These are phyloP conservation scores for Prinia subflava DNA, from an alignment of 2,113 vertebrate species.

Conservation along the genomic window DNA sequence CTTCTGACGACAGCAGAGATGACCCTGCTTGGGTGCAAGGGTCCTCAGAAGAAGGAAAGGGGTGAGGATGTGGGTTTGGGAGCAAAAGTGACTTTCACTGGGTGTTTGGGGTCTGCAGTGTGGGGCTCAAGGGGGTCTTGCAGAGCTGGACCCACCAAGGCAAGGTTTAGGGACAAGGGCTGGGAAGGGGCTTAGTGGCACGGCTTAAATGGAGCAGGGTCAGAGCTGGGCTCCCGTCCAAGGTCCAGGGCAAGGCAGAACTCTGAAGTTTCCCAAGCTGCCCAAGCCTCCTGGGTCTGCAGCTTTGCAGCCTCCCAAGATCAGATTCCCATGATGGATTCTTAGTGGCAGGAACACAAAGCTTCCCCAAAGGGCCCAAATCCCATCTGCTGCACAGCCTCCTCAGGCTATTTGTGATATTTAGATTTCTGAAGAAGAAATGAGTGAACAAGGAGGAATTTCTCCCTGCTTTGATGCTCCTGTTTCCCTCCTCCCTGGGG, in stretches of 20 bases:
- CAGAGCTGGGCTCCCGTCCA: conserved; percentile 1
- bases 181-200: neutral
- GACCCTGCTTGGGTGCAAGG: neutral
- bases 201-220: accelerated
- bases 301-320: neutral
- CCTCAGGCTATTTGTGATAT: neutral
- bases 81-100: neutral
- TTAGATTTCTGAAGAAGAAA: neutral
- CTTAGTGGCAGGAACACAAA: neutral
- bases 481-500: neutral
- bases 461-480: neutral
- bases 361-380: neutral
- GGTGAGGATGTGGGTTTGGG: neutral
- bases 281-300: neutral
- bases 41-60: neutral
- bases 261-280: conserved; percentile 17
- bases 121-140: neutral
- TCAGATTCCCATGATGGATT: conserved; percentile 23
- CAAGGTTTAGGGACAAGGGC: neutral
- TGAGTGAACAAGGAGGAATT: neutral
- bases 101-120: neutral
- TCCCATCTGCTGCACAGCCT: neutral
- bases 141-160: neutral
- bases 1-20: neutral
- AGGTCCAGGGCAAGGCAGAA: neutral